Base-by-base conservation (phyloP, 2,113 vertebrate genomes). In the Forbesichthys papilliferus region DNA sequence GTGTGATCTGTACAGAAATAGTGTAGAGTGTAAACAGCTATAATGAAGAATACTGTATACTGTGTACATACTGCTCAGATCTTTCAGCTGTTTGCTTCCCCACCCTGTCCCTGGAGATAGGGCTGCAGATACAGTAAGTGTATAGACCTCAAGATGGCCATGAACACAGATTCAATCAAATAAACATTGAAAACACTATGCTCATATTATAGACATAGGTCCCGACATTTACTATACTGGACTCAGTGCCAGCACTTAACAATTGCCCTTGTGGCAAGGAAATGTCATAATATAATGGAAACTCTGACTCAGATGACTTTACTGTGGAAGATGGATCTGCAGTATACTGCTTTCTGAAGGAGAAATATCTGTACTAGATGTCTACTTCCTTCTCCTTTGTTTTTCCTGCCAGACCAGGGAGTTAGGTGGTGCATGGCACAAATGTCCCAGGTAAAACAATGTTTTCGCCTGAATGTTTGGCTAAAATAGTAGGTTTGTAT, bases 351-450 rank as follows among this genome's bases (percentile, higher is more conserved):
- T 27, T 27, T 27, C 27, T 27, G 27, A 27, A 27, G 27, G 27
- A 27, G 27, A 27, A 2, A 27, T 2, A 27, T 27, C 2, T 27
- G 27, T 42, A 42, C 36, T 42, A 42, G 36, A 5, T 42, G 9
- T 81, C 58, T 80, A 36, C 68, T 66, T 72, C 62, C 65, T 49
- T 55, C 36, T 18, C 10, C 57, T 18, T 61, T 60, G 13, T 60
- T 53, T 18, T 67, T 4, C 51, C 71, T 42, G 68, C 69, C 68
- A 56, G 9, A 67, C 63, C 80, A 84, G 82, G 78, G 71, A 84
- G 53, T 68, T 60, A n/a, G 48, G 69, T 27, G 27, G 55, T 75
- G 67, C 60, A 61, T 2, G 27, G n/a, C 69, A 57, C 61, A 73
- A 73, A 73, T 46, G 11, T 65, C 61, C 61, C 60, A 63, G 14